Evolutionary conservation across 2,113 vertebrate genomes (phyloP), one percentile per base, ranked within the genome.

Genomic region (Xiphophorus maculatus): DNA sequence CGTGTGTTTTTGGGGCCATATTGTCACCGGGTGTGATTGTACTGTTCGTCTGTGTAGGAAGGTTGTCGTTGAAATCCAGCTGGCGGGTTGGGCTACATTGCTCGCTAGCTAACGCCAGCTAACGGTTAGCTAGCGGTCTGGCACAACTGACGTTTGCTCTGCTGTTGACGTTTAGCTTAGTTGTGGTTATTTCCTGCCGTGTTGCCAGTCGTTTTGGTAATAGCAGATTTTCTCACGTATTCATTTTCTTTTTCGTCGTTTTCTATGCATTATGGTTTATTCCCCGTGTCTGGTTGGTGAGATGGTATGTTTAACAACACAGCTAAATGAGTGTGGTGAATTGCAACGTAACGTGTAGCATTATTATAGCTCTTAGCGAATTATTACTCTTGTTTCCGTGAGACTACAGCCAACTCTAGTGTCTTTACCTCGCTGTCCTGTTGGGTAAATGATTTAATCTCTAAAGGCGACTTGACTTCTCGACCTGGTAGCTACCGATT

Each of bases 81-180:
- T 86, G 87, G 78, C 88, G 58, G 37, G 7, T 15, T 58, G 12
- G 33, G 85, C 82, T 84, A 87, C 68, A 27, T 77, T 28, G 75
- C 70, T 80, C n/a, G 79, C 87, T 88, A 80, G 84, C 86, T 83
- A 79, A 74, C 79, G 84, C 74, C 90, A 90, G 87, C 89, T 42
- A 42, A 42, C 35, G 25, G 63, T 61, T 87, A 85, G 84, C 90
- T 87, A 85, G 84, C 90, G 63, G 40, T 73, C 67, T 83, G 69
- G 77, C 63, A 51, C 14, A 64, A 77, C 84, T 90, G 88, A 87
- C 87, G 84, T 90, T 83, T 87, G 86, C 84, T 70, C 42, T 32
- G 73, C 71, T 78, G 75, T 85, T 90, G 87, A 90, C 88, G 86
- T 90, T 88, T 84, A 88, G 82, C 81, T 80, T 81, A 80, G 84